Conservation (phyloP, 2,888 invertebrate species). For the Caenorhabditis sp. region DNA sequence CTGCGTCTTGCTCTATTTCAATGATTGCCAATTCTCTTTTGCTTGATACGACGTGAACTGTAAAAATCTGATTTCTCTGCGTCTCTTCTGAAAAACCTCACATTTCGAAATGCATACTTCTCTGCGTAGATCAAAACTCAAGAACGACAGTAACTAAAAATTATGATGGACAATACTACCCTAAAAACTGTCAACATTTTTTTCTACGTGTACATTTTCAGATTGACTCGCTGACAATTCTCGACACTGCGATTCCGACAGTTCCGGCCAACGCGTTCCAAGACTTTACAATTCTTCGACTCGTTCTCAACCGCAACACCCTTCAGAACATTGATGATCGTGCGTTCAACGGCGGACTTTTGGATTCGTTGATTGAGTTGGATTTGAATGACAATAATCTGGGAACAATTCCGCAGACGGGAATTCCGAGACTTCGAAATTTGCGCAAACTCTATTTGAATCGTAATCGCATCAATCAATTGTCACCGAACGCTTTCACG, state of each 20-base stretch:
- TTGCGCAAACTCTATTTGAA: slow-evolving; percentile 69
- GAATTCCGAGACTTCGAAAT: slow-evolving; percentile 61
- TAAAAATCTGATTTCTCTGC: too few species aligned
- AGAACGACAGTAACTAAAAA: too few species aligned
- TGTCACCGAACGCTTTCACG: slow-evolving; percentile 58
- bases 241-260: slow-evolving; percentile 66
- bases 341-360: slow-evolving; percentile 67
- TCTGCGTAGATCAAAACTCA: too few species aligned
- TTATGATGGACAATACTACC: too few species aligned
- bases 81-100: too few species aligned
- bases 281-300: slow-evolving; percentile 62
- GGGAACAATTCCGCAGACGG: slow-evolving; percentile 62
- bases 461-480: slow-evolving; percentile 61
- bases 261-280: slow-evolving; percentile 68
- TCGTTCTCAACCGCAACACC: slow-evolving; percentile 69
- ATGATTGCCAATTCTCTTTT: too few species aligned
- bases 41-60: too few species aligned
- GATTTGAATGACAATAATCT: slow-evolving; percentile 70
- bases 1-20: too few species aligned
- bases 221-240: slow-evolving; percentile 69
- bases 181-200: too few species aligned
- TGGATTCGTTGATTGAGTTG: slow-evolving; percentile 68
- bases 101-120: too few species aligned
- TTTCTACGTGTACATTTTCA: slow-evolving; percentile 33
- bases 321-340: slow-evolving; percentile 61